Percentiles rank a stretch among this genome's conserved stretches.
Evolutionary conservation across 2,113 vertebrate species (phyloP).

Genomic region (Scopus umbretta): DNA sequence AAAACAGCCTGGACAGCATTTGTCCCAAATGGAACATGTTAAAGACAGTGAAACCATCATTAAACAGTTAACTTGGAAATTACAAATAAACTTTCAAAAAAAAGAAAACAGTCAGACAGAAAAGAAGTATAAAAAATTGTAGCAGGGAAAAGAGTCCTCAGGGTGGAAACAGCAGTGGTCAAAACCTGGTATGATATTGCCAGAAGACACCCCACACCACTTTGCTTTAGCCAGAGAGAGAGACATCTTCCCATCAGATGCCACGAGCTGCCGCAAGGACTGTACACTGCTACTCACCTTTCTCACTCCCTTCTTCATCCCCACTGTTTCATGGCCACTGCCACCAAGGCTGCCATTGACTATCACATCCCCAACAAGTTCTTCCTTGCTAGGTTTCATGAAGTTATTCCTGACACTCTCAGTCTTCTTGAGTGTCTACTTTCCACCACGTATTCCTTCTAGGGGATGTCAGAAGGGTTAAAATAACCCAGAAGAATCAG

Average conservation of each 20-base stretch:
- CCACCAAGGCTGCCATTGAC: neutral
- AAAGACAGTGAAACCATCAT: neutral
- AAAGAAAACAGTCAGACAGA: accelerated
- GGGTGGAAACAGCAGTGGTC: neutral
- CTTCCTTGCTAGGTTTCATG: neutral
- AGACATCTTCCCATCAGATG: neutral
- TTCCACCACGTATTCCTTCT: neutral
- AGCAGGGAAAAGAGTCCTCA: neutral
- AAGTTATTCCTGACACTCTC: neutral
- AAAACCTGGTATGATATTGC: neutral
- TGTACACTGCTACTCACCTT: neutral
- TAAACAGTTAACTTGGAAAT: neutral
- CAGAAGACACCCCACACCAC: neutral
- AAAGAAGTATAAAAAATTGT: neutral
- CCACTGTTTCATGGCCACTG: neutral
- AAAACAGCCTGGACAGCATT: neutral
- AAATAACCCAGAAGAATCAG: neutral
- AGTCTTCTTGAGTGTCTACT: neutral
- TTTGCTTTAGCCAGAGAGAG: neutral
- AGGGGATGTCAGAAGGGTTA: neutral
- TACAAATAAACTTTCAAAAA: neutral
- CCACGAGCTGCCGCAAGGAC: neutral
- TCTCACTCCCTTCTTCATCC: neutral
- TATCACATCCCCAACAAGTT: neutral
- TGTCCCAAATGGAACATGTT: accelerated